Percentiles rank a stretch among this genome's conserved stretches.
Conservation (phyloP, 2,888 invertebrate genomes). For the Leptarthrus brevirostris region DNA sequence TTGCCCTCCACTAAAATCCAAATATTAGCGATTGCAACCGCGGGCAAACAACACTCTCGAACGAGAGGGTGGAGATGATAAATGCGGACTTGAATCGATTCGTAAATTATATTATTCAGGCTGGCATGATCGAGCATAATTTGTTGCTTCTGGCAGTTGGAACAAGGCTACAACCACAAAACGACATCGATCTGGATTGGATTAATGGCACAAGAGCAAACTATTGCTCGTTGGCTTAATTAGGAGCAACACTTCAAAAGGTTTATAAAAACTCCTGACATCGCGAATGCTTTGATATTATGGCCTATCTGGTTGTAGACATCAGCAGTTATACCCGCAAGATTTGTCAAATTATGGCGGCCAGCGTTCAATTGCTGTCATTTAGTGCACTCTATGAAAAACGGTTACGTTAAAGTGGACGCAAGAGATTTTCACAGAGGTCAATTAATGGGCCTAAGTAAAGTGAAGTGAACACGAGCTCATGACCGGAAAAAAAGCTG, state of each 20-base stretch:
- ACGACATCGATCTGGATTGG: conserved; percentile 29
- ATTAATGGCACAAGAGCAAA: conserved; percentile 21
- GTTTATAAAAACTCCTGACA: not conserved
- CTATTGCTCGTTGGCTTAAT: conserved; percentile 39
- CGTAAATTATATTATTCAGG: conserved; percentile 29
- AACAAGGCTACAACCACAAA: not conserved
- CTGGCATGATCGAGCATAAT: conserved; percentile 40
- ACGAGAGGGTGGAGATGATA: conserved; percentile 15
- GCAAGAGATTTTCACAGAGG: conserved; percentile 32
- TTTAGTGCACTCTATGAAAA: not conserved
- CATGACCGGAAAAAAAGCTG: not conserved
- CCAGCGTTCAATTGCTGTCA: conserved; percentile 24
- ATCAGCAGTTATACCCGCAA: conserved; percentile 15
- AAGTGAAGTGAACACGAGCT: not conserved
- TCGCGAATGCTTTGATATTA: not conserved
- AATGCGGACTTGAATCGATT: conserved; percentile 30
- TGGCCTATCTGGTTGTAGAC: conserved; percentile 24
- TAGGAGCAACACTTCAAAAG: conserved; percentile 26
- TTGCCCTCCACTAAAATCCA: conserved; percentile 18
- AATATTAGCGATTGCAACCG: conserved; percentile 23
- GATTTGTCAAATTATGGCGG: conserved; percentile 43
- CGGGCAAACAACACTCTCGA: conserved; percentile 3
- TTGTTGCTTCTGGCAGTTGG: conserved; percentile 12
- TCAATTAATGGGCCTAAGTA: conserved; percentile 10
- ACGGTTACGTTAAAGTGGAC: not conserved